Percentiles rank a stretch among this genome's conserved stretches.
Evolutionary conservation across 1,140 invertebrate genomes (phyloP).

Genomic region (Argopecten irradians): DNA sequence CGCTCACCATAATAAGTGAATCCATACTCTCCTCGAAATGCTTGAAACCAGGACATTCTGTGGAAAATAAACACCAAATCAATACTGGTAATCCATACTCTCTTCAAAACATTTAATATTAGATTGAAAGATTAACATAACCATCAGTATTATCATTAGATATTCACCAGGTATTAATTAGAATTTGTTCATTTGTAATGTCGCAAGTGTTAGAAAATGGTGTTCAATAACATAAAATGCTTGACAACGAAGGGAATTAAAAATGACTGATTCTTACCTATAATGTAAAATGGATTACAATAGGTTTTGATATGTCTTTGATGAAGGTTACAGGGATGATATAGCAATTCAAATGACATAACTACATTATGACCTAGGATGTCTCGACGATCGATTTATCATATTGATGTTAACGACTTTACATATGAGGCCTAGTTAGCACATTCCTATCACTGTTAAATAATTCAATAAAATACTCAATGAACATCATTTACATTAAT

Average conservation of each 20-base stretch:
- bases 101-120: too few species aligned
- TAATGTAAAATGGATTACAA: too few species aligned
- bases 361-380: background rate
- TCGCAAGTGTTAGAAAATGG: too few species aligned
- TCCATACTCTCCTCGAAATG: conserved; percentile 66
- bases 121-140: too few species aligned
- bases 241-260: too few species aligned
- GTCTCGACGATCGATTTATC: background rate
- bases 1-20: conserved; percentile 65
- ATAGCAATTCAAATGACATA: background rate
- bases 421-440: background rate
- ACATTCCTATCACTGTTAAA: background rate
- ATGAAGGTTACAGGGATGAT: background rate
- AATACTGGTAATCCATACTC: too few species aligned
- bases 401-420: background rate
- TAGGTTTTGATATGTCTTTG: background rate
- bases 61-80: too few species aligned
- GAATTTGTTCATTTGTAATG: too few species aligned
- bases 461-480: background rate
- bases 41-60: conserved; percentile 71
- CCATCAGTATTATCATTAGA: too few species aligned
- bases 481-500: background rate
- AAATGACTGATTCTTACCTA: too few species aligned
- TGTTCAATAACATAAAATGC: too few species aligned
- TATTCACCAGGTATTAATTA: too few species aligned